Conservation (phyloP, 2,797 vertebrate species). For the Emydoidea blandingii region DNA sequence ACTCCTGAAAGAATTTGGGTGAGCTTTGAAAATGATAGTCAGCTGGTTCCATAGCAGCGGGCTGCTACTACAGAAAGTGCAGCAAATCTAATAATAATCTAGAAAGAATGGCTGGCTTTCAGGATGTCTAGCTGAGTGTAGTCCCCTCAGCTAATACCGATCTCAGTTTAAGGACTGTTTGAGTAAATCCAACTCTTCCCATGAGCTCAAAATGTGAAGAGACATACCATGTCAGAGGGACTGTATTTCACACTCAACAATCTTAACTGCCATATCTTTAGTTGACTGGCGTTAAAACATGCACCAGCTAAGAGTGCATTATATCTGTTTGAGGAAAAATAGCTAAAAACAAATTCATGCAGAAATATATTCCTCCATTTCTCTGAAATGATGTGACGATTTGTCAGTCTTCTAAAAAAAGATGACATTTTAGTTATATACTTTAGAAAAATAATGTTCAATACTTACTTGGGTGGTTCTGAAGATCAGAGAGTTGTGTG, state of each 20-base stretch:
- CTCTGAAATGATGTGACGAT: not conserved
- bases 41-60: constrained; percentile 61
- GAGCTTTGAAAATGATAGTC: constrained; percentile 77
- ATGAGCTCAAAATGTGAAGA: not conserved
- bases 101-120: constrained; percentile 40
- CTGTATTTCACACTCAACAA: not conserved
- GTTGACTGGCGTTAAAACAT: not conserved
- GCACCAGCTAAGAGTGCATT: not conserved
- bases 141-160: constrained; percentile 45
- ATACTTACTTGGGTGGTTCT: not conserved
- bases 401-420: not conserved
- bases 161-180: constrained; percentile 45
- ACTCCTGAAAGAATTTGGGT: constrained; percentile 74
- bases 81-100: constrained; percentile 73
- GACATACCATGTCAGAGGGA: not conserved
- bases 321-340: not conserved
- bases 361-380: not conserved
- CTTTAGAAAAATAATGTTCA: not conserved
- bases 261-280: not conserved
- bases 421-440: not conserved
- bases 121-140: constrained; percentile 29
- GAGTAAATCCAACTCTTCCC: constrained; percentile 35
- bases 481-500: not conserved
- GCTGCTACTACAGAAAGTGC: constrained; percentile 62
- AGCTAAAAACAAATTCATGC: not conserved